Evolutionary conservation across 2,113 vertebrate genomes (phyloP), one percentile per base, ranked within the genome.

Genomic region (Dendropsophus ebraccatus): DNA sequence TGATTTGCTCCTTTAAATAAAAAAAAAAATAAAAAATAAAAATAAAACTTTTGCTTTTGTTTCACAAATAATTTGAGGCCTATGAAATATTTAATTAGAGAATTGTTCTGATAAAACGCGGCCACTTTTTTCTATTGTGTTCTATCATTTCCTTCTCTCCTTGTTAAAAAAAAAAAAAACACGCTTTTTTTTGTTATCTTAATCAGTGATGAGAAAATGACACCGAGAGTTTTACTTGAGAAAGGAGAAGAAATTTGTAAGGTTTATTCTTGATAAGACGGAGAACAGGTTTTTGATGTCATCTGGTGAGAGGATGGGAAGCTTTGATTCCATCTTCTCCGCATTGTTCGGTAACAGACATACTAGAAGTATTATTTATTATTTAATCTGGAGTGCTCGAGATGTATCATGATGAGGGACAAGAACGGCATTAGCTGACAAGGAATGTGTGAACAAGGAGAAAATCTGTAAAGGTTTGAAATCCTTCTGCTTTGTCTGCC

Each of bases 331-430:
- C n/a, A 45, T 81, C 78, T 28, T 37, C 37, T 62, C 12, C 58
- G 23, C 78, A 81, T 47, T 81, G 78, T 81, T 81, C 50, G 60
- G 78, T 47, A 81, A 62, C 78, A 81, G 78, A 62, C 37, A 62
- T 81, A 35, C 56, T 45, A n/a, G 37, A 81, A 47, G 56, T 81
- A 81, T 81, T 81, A 81, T 62, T 81, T 81, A 81, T 81, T 81
- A 81, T 81, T 81, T 81, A 81, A 81, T 81, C 35, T 81, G 56
- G 65, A 81, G 78, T 47, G 8, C 78, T 81, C 56, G 3, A 62
- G 56, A 23, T 65, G 54, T 23, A 60, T 60, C 35, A 62, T 19
- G 23, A 45, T 7, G n/a, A 41, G 60, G 78, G n/a, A 28, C 62
- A 65, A 81, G 78, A 81, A 62, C 78, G 6, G 58, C 56, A 47